Evolutionary conservation across 2,113 vertebrate species (phyloP), one percentile per base, ranked within the genome.

Genomic region (Callipepla californica): DNA sequence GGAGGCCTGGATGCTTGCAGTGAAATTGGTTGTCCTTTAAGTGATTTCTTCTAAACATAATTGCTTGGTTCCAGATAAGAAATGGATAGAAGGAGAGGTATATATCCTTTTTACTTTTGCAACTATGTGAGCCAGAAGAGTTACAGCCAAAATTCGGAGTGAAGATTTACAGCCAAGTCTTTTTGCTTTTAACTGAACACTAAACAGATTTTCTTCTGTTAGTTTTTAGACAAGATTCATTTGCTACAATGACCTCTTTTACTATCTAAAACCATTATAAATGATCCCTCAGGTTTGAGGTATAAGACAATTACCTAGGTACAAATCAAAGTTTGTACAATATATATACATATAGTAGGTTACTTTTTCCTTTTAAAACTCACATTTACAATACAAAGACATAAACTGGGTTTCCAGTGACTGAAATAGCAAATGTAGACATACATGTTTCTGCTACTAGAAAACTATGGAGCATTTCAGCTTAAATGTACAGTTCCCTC

Each of bases 11-110:
- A 94, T 15, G 58, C 96, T 96, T 76, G 89, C 92, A 70, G 95
- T 91, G 96, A 97, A 97, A 97, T 89, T 94, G 94, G 91, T 95
- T 85, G 47, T 96, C 92, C 86, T 96, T 95, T 96, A 97, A 98
- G 96, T 80, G 58, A 53, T 81, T 96, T 95, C 90, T 90, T 97
- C 94, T 97, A 94, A 97, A 96, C 32, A 67, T 92, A 97, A 97
- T 98, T 97, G 87, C 87, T 96, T 97, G 79, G 80, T 93, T 96
- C 92, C 90, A 65, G 88, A 50, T 96, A 96, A 95, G 95, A 96
- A 95, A 97, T 55, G 85, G 95, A 69, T 11, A 50, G 75, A 28
- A 55, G n/a, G 34, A 44, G 42, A 32, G 75, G n/a, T 9, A 55
- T 2, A n/a, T 70, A 89, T 89, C 23, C 15, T 57, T 93, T 78